A percentile compares a stretch with the other conserved stretches of the same genome.
These are phyloP conservation scores for Agrilus biguttatus DNA, from an alignment of 2,888 invertebrate species.

Conservation along the genomic window DNA sequence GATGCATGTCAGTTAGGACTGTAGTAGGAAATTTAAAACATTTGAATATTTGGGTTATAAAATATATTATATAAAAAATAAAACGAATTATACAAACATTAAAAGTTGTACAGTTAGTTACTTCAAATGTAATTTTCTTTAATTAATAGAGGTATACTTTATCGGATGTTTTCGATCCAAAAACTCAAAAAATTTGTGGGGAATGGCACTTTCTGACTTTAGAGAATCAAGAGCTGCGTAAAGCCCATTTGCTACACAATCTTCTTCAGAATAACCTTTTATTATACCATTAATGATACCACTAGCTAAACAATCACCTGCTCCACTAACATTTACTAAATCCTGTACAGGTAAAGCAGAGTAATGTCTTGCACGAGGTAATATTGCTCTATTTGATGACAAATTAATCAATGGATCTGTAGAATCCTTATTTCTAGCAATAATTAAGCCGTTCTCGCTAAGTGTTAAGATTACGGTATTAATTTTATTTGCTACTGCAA, in stretches of 20 bases:
- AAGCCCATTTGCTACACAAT: slow-evolving; percentile 47
- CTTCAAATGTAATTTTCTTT: not conserved
- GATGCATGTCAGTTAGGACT: too few species aligned
- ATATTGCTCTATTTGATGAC: too few species aligned
- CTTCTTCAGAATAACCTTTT: slow-evolving; percentile 36
- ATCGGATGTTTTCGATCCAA: slow-evolving; percentile 7
- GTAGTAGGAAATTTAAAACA: too few species aligned
- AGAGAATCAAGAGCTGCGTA: slow-evolving; percentile 46
- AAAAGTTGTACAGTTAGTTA: not conserved
- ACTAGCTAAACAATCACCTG: slow-evolving; percentile 63
- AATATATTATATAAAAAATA: too few species aligned
- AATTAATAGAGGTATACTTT: not conserved
- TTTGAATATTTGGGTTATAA: too few species aligned
- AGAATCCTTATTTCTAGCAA: slow-evolving; percentile 27
- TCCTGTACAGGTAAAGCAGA: slow-evolving; percentile 26
- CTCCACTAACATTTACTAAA: slow-evolving; percentile 65
- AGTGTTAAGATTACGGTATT: slow-evolving; percentile 47
- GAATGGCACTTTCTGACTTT: slow-evolving; percentile 45
- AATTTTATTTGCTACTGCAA: slow-evolving; percentile 33
- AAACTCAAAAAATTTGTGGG: slow-evolving; percentile 24
- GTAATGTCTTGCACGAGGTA: slow-evolving; percentile 28
- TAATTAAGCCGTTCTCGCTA: slow-evolving; percentile 43
- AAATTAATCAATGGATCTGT: slow-evolving; percentile 14
- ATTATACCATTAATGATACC: slow-evolving; percentile 54
- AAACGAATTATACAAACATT: not conserved